Percentiles rank a stretch among this genome's conserved stretches.
phyloP scores from a whole-genome alignment of 2,888 invertebrate species.

The Epirrita christyi region DNA sequence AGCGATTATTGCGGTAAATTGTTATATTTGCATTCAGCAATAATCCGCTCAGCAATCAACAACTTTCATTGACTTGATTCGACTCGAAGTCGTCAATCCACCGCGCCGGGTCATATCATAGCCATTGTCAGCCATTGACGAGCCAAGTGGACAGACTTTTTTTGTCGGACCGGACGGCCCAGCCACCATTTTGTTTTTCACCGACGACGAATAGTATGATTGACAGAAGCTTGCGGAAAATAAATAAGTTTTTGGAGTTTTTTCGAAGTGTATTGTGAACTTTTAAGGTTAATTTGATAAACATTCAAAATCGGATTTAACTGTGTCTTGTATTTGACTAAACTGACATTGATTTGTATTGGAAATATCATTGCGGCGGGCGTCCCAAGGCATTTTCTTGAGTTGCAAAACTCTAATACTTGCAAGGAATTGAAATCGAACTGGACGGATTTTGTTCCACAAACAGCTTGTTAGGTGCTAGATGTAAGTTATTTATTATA shows the following conservation, averaged over 20 bases:
- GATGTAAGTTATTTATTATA: constrained; percentile 26
- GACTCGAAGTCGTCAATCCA: not conserved
- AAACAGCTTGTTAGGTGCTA: constrained; percentile 23
- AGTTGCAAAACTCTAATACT: constrained; percentile 6
- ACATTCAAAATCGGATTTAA: not conserved
- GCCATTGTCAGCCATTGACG: no score
- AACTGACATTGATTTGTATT: constrained; percentile 14
- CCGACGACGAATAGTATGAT: constrained; percentile 38
- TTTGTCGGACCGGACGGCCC: not conserved
- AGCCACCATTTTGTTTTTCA: not conserved
- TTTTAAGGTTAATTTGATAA: constrained; percentile 8
- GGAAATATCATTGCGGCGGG: constrained; percentile 24
- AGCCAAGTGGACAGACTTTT: not conserved
- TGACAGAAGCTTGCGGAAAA: constrained; percentile 66
- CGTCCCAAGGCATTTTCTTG: constrained; percentile 1
- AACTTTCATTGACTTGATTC: not conserved
- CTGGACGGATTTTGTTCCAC: constrained; percentile 3
- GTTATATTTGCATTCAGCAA: constrained; percentile 12
- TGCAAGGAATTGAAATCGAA: not conserved
- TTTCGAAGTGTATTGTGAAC: constrained; percentile 23
- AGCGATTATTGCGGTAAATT: constrained; percentile 17
- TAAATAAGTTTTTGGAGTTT: constrained; percentile 38
- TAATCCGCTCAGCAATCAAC: constrained; percentile 1
- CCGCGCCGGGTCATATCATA: not conserved
- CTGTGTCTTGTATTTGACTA: constrained; percentile 21